Evolutionary conservation across 2,797 vertebrate genomes (phyloP).

Genomic region (Betta splendens): DNA sequence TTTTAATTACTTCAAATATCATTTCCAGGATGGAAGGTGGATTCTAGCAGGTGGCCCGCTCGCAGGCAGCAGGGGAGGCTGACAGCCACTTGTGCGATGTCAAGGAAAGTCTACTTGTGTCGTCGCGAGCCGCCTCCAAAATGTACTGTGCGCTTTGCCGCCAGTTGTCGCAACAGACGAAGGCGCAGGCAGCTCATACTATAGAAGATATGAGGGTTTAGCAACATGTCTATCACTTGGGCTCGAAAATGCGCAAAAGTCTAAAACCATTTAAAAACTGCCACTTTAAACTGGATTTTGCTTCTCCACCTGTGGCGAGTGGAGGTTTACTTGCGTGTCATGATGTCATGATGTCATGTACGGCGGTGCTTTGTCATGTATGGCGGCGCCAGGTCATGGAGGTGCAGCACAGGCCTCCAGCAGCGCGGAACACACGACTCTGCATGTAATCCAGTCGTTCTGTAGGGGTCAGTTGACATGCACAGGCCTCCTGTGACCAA

Average conservation of each 20-base stretch:
- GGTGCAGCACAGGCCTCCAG: constrained; percentile 10
- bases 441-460: background rate
- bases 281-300: constrained; percentile 18
- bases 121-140: background rate
- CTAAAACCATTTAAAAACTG: too few relatives aligned
- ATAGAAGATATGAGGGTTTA: background rate
- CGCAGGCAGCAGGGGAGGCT: constrained; percentile 8
- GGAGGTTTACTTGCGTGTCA: constrained; percentile 16
- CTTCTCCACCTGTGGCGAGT: constrained; percentile 24
- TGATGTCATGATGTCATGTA: too few relatives aligned
- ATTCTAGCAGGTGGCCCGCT: constrained; percentile 2
- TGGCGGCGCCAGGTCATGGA: too few relatives aligned
- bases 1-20: constrained; percentile 29
- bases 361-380: too few relatives aligned
- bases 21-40: constrained; percentile 19
- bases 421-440: background rate
- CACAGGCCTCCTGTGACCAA: too few relatives aligned
- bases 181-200: background rate
- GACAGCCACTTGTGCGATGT: constrained; percentile 15
- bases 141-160: background rate
- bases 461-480: background rate
- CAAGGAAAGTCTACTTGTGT: constrained; percentile 3
- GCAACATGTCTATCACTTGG: constrained; percentile 3
- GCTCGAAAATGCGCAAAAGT: too few relatives aligned
- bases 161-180: constrained; percentile 19